A percentile compares a stretch with the other conserved stretches of the same genome.
Conservation (phyloP, 2,113 vertebrate species). For the Bungarus multicinctus region DNA sequence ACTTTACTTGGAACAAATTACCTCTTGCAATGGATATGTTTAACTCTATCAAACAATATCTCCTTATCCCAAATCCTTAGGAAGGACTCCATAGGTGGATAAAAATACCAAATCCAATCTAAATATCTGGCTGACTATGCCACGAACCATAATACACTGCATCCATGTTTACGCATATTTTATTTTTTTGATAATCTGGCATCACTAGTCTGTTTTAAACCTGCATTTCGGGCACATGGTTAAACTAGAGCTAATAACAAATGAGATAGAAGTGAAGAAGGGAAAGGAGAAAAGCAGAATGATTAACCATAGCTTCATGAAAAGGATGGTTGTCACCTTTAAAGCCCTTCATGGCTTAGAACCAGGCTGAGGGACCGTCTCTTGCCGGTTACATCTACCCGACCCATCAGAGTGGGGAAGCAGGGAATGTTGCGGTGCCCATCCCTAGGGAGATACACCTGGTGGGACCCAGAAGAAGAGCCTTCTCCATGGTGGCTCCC, state of each 20-base stretch:
- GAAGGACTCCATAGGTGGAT: background rate
- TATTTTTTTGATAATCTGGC: background rate
- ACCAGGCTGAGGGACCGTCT: no score
- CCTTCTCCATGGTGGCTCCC: no score
- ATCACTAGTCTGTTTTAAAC: background rate
- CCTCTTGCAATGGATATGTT: background rate
- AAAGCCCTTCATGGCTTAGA: no score
- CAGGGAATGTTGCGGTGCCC: no score
- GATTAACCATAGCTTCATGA: background rate
- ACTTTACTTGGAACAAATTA: background rate
- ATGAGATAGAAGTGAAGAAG: background rate
- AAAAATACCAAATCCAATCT: background rate
- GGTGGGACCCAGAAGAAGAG: no score
- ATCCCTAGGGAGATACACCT: no score
- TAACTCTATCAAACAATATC: background rate
- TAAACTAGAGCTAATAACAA: background rate
- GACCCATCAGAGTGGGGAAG: no score
- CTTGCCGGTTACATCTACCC: no score
- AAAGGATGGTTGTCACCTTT: no score
- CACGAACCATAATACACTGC: background rate
- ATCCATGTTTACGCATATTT: background rate
- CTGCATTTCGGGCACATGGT: no score
- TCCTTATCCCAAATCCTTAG: background rate
- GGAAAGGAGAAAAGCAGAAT: background rate
- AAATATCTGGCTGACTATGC: background rate